Evolutionary conservation across 2,797 vertebrate genomes (phyloP).

Genomic region (Paramormyrops hopkinsi): DNA sequence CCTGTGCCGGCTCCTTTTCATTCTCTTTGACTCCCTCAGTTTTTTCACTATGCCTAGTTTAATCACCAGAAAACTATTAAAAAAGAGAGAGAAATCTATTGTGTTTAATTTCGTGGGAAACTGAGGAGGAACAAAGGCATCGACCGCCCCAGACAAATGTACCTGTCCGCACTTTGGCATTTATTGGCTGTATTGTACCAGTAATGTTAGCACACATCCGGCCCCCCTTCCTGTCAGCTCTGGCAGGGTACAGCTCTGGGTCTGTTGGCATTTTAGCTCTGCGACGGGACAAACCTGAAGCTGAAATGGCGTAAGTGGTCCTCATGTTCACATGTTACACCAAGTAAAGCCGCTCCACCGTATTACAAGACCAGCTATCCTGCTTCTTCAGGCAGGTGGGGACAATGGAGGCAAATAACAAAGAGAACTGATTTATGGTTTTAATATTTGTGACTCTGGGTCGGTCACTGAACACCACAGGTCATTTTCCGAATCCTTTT

Average conservation of each 20-base stretch:
- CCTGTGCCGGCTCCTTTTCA: background rate
- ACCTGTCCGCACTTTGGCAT: background rate
- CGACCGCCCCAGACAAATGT: background rate
- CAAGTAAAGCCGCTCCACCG: background rate
- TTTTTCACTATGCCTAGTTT: background rate
- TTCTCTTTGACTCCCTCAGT: background rate
- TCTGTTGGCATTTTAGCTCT: background rate
- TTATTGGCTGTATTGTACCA: background rate
- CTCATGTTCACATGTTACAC: background rate
- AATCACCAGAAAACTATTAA: background rate
- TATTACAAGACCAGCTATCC: background rate
- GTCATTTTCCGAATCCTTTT: constrained; percentile 23
- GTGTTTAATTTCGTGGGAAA: background rate
- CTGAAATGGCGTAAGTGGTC: background rate
- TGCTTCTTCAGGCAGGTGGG: constrained; percentile 1
- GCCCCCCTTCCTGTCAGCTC: background rate
- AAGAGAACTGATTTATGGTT: constrained; percentile 28
- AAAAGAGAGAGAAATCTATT: constrained; percentile 30
- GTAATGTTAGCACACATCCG: background rate
- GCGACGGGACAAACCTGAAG: background rate
- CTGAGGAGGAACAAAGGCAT: background rate
- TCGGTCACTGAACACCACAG: constrained; percentile 20
- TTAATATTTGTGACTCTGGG: constrained; percentile 26
- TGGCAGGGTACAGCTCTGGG: background rate
- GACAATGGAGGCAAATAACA: background rate